phyloP scores from a whole-genome alignment of 1,140 invertebrate genomes.

The Eueides isabella region DNA sequence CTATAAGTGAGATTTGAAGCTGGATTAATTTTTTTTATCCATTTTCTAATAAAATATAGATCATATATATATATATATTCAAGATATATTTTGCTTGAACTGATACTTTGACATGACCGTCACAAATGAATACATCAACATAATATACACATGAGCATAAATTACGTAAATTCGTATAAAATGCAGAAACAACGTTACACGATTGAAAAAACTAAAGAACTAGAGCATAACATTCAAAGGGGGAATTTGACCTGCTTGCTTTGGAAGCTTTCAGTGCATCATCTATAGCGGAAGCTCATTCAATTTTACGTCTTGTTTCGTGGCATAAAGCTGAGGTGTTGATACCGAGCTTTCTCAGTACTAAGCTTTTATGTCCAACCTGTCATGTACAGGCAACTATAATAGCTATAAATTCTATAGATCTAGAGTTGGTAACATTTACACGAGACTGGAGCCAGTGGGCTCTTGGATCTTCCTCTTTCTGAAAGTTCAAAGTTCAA shows the following conservation, averaged over 20 bases:
- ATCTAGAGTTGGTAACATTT: background rate
- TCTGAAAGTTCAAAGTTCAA: too few species aligned
- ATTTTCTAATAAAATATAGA: too few species aligned
- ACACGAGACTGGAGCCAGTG: background rate
- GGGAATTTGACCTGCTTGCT: constrained; percentile 39
- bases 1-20: too few species aligned
- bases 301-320: constrained; percentile 23
- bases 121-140: background rate
- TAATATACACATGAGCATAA: background rate
- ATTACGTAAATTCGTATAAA: constrained; percentile 12
- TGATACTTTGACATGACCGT: background rate
- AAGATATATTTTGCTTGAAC: too few species aligned
- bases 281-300: constrained; percentile 18
- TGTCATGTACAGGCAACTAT: background rate
- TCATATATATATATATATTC: too few species aligned
- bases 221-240: constrained; percentile 36
- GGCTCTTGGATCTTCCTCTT: too few species aligned
- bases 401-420: background rate
- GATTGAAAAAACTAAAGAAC: constrained; percentile 36
- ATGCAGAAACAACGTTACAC: constrained; percentile 8
- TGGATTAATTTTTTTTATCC: too few species aligned
- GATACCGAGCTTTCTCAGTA: constrained; percentile 5
- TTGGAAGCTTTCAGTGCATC: constrained; percentile 32
- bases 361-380: constrained; percentile 9
- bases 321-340: constrained; percentile 13